These are phyloP conservation scores for Quadroppia sp. DNA, from an alignment of 2,888 invertebrate species.

Conservation along the genomic window DNA sequence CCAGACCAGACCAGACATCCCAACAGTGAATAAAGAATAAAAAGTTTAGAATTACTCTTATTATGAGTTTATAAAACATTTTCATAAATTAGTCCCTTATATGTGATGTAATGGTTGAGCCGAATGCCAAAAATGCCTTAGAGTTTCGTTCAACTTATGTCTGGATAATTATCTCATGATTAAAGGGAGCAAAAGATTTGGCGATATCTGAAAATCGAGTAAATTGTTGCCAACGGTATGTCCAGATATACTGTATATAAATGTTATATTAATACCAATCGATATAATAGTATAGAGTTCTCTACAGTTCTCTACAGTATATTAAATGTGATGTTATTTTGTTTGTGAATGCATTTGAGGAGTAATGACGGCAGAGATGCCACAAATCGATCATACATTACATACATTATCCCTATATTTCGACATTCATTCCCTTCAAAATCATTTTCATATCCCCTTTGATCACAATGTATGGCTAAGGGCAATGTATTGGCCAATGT, in stretches of 20 bases:
- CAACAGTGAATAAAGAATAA: too few species aligned
- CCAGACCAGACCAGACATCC: neutral
- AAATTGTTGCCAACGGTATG: constrained; percentile 35
- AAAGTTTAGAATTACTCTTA: too few species aligned
- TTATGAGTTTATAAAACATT: neutral
- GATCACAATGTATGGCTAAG: constrained; percentile 13
- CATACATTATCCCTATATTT: neutral
- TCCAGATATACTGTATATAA: neutral
- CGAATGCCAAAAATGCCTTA: constrained; percentile 24
- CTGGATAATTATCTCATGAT: constrained; percentile 33
- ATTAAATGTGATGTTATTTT: neutral
- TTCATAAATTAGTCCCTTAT: neutral
- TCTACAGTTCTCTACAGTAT: neutral
- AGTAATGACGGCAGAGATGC: neutral
- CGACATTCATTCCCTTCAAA: neutral
- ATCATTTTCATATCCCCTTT: constrained; percentile 4
- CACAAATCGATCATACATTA: constrained; percentile 28
- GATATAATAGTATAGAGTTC: neutral
- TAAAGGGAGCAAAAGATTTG: constrained; percentile 6
- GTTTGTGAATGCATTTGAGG: neutral
- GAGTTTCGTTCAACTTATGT: constrained; percentile 6
- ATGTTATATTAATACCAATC: neutral
- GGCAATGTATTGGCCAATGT: constrained; percentile 31
- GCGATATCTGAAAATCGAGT: neutral
- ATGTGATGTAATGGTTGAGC: neutral